Evolutionary conservation across 2,113 vertebrate species (phyloP), one percentile per base, ranked within the genome.

Genomic region (Solea senegalensis): DNA sequence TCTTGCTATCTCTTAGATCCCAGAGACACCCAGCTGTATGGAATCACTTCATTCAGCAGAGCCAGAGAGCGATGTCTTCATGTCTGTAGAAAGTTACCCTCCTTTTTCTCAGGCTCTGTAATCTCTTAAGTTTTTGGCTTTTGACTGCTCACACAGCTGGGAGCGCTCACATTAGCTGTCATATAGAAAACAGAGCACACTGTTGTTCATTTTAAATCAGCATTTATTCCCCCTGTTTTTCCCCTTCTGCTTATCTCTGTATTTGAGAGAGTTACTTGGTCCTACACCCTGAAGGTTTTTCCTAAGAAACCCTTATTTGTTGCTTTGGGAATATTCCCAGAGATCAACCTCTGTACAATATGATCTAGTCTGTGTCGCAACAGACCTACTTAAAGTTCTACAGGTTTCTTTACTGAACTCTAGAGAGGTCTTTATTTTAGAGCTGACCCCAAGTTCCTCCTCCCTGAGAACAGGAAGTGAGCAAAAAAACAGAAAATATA

Each of bases 71-170:
- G 73, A 81, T 59, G 75, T 75, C 86, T 79, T 86, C 69, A 79
- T 81, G 81, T 83, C 76, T 82, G 56, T 79, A 61, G 78, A 63
- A 74, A 83, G 87, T 83, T 66, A 74, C 74, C 53, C 66, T 56
- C 72, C 81, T 78, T 74, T 79, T 90, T 90, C 84, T 82, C 88
- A 89, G 82, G 72, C 76, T 65, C 82, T 78, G 63, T 81, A 88
- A 89, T 91, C 90, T 84, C 63, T 74, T 39, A 1, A 9, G 5
- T 50, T 77, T 74, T 90, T 91, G 89, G 89, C 86, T 53, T 63
- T 16, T 0, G 65, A 74, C 78, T 84, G 62, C 71, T 83, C 67
- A 76, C 76, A 76, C 90, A 92, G 90, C 91, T 93, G 92, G 90
- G 78, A 82, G 70, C 59, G 28, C 74, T 93, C 90, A 90, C 70